Base-by-base conservation (phyloP, 2,797 vertebrate genomes). In the Dryobates pubescens region DNA sequence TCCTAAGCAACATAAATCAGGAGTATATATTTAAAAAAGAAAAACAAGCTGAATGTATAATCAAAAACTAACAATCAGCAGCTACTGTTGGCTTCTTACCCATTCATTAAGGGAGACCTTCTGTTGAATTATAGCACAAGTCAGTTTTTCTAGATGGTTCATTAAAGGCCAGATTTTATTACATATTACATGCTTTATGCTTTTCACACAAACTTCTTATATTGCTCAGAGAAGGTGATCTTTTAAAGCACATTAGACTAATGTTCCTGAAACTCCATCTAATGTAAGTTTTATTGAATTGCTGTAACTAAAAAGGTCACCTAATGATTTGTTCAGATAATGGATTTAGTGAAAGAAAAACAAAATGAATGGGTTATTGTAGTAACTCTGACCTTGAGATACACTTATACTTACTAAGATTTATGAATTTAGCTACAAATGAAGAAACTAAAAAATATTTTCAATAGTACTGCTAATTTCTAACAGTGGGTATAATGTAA, bases 91-190 rank as follows among this genome's bases (percentile, higher is more conserved):
- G 90, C 51, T 96, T 93, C 93, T 93, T 88, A 96, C 91, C 97
- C 97, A 97, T 97, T 97, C 97, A 97, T 97, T 97, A 97, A 96
- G 88, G 75, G 79, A 97, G 90, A 68, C 80, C 92, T 97, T 96
- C 91, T 92, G 92, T 64, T 90, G 88, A 97, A 96, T 96, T 97
- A 97, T 96, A 97, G 69, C 86, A 97, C 6, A 53, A 97, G 96
- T 97, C 95, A 97, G 86, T 97, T 97, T 97, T 97, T 96, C 96
- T 97, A 94, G 96, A 97, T 97, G 98, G 98, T 98, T 99, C 98
- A 98, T 99, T 98, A 99, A 98, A 98, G 98, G 98, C 98, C 97
- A 98, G 97, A 98, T 98, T 99, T 99, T 98, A 99, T 98, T 98
- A 98, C 97, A 96, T 98, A 98, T 98, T 98, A 98, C 97, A 98